These are phyloP conservation scores for Meloe dianella DNA, from an alignment of 2,888 invertebrate genomes.

Conservation along the genomic window DNA sequence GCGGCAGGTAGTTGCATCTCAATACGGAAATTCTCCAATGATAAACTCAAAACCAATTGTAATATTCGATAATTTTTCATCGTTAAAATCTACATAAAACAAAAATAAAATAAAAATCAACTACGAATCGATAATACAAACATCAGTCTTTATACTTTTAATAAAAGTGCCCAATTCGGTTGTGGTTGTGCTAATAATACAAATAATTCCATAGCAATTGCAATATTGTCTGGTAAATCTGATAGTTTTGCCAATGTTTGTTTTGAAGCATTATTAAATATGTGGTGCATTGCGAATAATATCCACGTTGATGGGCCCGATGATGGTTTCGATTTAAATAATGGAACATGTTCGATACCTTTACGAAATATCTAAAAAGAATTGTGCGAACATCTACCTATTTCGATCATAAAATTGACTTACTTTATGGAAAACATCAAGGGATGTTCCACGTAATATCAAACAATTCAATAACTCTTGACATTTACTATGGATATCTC, in stretches of 20 bases:
- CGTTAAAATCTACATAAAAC: conserved; percentile 67
- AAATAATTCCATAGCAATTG: conserved; percentile 72
- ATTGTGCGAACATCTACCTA: too few relatives aligned
- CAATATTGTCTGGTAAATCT: conserved; percentile 66
- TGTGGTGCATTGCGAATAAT: conserved; percentile 69
- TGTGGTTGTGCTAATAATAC: conserved; percentile 79
- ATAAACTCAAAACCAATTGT: conserved; percentile 64
- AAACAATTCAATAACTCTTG: conserved; percentile 78
- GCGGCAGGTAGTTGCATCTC: conserved; percentile 35
- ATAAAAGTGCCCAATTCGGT: conserved; percentile 75
- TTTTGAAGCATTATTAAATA: conserved; percentile 62
- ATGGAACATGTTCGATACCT: conserved; percentile 64
- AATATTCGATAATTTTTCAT: conserved; percentile 74
- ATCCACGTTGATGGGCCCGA: conserved; percentile 73
- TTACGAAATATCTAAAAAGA: conserved; percentile 63
- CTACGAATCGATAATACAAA: too few relatives aligned
- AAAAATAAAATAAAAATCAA: not conserved
- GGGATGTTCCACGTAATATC: conserved; percentile 74
- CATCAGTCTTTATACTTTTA: conserved; percentile 65
- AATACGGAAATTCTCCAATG: conserved; percentile 59
- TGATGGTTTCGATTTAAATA: conserved; percentile 63
- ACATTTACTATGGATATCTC: conserved; percentile 84
- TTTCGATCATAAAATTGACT: too few relatives aligned
- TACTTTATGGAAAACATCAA: conserved; percentile 80
- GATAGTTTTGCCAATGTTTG: conserved; percentile 50